Percentiles rank a stretch among this genome's conserved stretches.
Conservation (phyloP, 2,113 vertebrate genomes). For the Caloenas nicobarica region DNA sequence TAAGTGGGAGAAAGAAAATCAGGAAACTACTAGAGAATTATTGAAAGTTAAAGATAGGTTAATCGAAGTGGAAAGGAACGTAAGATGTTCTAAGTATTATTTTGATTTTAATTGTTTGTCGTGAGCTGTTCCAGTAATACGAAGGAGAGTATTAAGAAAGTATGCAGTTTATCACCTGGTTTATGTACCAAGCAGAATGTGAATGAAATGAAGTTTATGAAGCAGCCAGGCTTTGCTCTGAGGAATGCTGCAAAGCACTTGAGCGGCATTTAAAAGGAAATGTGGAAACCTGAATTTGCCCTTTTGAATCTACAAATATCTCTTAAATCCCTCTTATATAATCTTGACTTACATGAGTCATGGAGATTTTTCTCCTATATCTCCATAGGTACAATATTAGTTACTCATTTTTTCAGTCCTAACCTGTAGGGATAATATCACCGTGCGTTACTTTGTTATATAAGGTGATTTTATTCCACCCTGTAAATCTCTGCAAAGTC, state of each 20-base stretch:
- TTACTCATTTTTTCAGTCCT: background rate
- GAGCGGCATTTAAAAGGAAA: background rate
- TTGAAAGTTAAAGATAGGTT: constrained; percentile 95
- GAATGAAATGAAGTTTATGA: background rate
- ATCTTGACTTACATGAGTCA: background rate
- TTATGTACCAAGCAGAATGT: background rate
- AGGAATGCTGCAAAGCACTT: background rate
- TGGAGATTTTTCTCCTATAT: background rate
- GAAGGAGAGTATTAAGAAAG: background rate
- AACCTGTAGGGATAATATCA: background rate
- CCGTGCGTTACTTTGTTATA: background rate
- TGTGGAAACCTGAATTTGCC: background rate
- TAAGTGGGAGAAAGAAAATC: constrained; percentile 95
- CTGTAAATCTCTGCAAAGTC: background rate
- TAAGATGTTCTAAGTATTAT: constrained; percentile 69
- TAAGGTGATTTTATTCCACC: background rate
- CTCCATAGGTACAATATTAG: background rate
- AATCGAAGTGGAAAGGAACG: constrained; percentile 97
- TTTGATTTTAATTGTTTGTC: background rate
- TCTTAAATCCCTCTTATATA: background rate
- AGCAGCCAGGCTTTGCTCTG: background rate
- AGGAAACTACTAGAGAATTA: constrained; percentile 93
- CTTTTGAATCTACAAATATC: background rate
- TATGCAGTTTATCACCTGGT: background rate
- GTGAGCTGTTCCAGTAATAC: background rate